Evolutionary conservation across 2,113 vertebrate species (phyloP).

Genomic region (Elanus axillaris): DNA sequence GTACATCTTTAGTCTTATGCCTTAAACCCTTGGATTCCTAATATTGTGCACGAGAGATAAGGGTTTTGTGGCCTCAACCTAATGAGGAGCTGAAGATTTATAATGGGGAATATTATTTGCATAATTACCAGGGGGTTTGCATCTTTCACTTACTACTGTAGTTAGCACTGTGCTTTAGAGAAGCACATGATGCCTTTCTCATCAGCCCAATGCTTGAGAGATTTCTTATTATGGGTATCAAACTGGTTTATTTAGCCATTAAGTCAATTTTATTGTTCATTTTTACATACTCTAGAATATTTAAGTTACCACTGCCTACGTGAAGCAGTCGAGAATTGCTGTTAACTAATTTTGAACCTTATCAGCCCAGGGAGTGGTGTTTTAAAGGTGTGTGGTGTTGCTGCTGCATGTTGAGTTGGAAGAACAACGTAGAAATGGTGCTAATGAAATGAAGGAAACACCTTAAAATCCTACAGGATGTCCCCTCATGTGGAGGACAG

Average conservation of each 20-base stretch:
- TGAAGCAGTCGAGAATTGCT: neutral
- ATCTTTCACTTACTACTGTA: neutral
- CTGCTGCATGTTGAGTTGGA: neutral
- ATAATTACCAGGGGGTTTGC: neutral
- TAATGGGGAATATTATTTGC: neutral
- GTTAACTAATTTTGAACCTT: constrained; percentile 23
- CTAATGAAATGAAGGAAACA: neutral
- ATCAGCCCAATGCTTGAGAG: neutral
- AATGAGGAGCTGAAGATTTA: constrained; percentile 1
- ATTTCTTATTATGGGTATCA: neutral
- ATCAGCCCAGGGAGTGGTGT: neutral
- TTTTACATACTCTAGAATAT: neutral
- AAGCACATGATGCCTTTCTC: neutral
- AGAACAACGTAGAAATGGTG: neutral
- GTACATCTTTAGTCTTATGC: neutral
- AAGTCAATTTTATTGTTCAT: neutral
- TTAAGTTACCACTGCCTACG: neutral
- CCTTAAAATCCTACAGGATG: neutral
- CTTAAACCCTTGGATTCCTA: neutral
- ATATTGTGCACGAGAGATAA: neutral
- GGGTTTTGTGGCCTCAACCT: neutral
- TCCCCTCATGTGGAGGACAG: too few relatives aligned
- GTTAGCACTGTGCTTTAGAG: neutral
- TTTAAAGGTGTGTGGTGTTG: neutral
- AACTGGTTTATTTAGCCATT: neutral